Evolutionary conservation across 2,113 vertebrate species (phyloP), one percentile per base, ranked within the genome.

Genomic region (Spheniscus mendiculus): DNA sequence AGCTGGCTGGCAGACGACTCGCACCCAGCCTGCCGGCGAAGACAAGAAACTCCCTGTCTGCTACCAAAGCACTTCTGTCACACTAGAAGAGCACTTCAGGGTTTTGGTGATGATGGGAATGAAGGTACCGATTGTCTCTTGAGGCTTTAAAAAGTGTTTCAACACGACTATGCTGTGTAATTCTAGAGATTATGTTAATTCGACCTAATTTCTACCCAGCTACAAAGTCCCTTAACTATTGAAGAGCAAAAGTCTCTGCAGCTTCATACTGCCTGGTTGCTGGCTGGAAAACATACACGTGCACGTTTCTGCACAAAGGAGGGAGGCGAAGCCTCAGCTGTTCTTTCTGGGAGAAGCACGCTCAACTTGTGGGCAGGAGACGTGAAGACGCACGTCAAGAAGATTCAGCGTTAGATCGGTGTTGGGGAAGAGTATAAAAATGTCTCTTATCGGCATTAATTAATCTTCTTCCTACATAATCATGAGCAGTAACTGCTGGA

Each of bases 181-280:
- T 96, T 89, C 92, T 87, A 59, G 80, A 93, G 91, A 96, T 97
- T 91, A 95, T 95, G 97, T 82, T 96, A 96, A 96, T 87, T 89
- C 92, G 91, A 96, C 95, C 87, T 95, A 69, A 93, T 96, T 94
- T 93, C 82, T 97, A 42, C 91, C 94, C 96, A 47, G 88, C 69
- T 87, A 86, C 25, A n/a, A 49, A 82, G 86, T 85, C 83, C 89
- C 94, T 82, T 72, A 83, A 71, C 59, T 61, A 22, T 3, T 15
- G 49, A 89, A 61, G 81, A 92, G 90, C 83, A 78, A 30, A 62
- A 83, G 84, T 11, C 79, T 49, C 61, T 22, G 34, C 25, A 36
- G 93, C n/a, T 62, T 81, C 10, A 1, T 4, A 4, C 47, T 17
- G 90, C 92, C 96, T 76, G 88, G 81, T 49, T 77, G 69, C n/a